These are phyloP conservation scores for Cyanoramphus novaezelandiae DNA, from an alignment of 2,113 vertebrate species.

Conservation along the genomic window DNA sequence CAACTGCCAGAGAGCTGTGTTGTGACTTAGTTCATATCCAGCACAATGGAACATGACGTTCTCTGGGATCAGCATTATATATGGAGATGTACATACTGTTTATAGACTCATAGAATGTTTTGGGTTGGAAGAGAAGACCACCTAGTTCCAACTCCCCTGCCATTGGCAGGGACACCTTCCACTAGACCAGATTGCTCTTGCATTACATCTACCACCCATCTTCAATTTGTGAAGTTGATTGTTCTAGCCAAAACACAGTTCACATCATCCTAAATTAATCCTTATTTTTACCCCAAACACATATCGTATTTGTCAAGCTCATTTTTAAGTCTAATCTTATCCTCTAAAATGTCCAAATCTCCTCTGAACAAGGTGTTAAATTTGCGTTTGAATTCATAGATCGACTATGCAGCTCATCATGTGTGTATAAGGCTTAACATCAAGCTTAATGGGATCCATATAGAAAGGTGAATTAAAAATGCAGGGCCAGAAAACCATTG, in stretches of 20 bases:
- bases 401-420: rapidly evolving
- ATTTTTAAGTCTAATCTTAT: neutral
- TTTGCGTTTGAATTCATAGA: neutral
- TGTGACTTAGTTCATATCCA: rapidly evolving
- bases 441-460: neutral
- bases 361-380: neutral
- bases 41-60: neutral
- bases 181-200: neutral
- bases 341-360: neutral
- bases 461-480: neutral
- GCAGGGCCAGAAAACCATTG: neutral
- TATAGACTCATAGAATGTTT: neutral
- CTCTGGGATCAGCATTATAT: rapidly evolving
- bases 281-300: neutral
- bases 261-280: neutral
- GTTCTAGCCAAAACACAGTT: neutral
- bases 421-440: neutral
- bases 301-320: neutral
- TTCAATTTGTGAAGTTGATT: neutral
- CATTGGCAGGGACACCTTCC: neutral
- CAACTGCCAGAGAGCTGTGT: neutral
- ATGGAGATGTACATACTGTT: rapidly evolving
- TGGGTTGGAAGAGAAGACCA: neutral
- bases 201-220: neutral
- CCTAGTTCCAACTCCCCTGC: neutral